Evolutionary conservation across 2,888 invertebrate species (phyloP), one percentile per base, ranked within the genome.

Genomic region (Platycheirus rosarum): DNA sequence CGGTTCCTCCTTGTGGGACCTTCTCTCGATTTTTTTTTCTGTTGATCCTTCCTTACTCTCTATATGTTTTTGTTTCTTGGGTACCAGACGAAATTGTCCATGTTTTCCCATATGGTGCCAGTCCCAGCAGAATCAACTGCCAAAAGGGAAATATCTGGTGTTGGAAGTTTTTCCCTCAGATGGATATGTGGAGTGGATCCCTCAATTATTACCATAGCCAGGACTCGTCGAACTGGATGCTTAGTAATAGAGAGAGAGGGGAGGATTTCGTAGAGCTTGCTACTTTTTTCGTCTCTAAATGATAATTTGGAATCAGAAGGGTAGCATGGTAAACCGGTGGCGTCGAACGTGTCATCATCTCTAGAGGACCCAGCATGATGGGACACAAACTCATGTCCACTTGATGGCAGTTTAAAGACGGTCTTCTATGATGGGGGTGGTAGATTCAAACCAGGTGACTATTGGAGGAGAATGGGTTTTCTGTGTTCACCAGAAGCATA

Each of bases 121-220:
- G 80, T 80, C 80, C 80, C 80, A 80, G 75, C 80, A 80, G 75
- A 80, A 80, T 80, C 80, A 75, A 80, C 80, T 80, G 80, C 80
- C 80, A 80, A 80, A 80, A 80, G 80, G 75, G 75, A 76, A 75
- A 80, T 80, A 75, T 66, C 75, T 75, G 69, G 69, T 57, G 70
- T 79, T 74, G 74, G 70, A 76, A 80, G 75, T 80, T 80, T 70
- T 76, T 62, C 70, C 60, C 60, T 48, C 42, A 55, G 69, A 37
- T 51, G 68, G 48, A 20, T 73, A 4, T 63, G 75, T 46, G 68
- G 48, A 68, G 11, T 63, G 80, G 75, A 80, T 80, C 70, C 80
- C 75, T 80, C 80, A 80, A 80, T 80, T n/a, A n/a, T n/a, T 80
- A 80, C 75, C 80, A 80, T 76, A 75, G 69, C 55, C 40, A 48